Conservation (phyloP, 92 coral and sea anemone species). For the Desmophyllum pertusum region DNA sequence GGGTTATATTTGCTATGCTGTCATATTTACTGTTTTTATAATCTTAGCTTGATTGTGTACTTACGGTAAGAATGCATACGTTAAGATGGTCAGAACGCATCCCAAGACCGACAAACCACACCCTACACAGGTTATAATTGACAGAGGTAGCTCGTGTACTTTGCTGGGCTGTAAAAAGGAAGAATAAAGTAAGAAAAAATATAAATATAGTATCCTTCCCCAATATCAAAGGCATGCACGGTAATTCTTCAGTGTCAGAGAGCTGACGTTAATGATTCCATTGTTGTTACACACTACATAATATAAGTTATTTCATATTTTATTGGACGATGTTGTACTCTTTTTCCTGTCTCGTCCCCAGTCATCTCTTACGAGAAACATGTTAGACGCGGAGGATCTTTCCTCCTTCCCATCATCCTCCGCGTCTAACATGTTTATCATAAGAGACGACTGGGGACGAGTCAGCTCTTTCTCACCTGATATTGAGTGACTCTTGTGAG, state of each 20-base stretch:
- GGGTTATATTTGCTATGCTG: no score
- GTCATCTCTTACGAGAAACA: no score
- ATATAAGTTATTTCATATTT: no score
- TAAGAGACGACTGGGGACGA: no score
- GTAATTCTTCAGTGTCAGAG: background rate
- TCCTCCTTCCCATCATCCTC: no score
- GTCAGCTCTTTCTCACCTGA: background rate
- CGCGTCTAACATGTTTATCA: no score
- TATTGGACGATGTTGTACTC: background rate
- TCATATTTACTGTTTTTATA: background rate
- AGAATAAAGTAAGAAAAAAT: background rate
- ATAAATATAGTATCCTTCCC: no score
- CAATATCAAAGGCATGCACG: background rate
- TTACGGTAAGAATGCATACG: slow-evolving; percentile 73
- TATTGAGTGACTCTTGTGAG: slow-evolving; percentile 37
- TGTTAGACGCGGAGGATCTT: no score
- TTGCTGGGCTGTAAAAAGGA: slow-evolving; percentile 23
- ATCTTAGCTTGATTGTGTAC: background rate
- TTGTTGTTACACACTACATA: no score
- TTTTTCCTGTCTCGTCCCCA: no score
- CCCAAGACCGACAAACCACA: slow-evolving; percentile 73
- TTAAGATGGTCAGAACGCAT: slow-evolving; percentile 71
- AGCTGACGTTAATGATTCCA: no score
- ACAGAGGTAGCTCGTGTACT: slow-evolving; percentile 51
- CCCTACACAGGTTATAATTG: slow-evolving; percentile 71